Percentiles rank a stretch among this genome's conserved stretches.
Evolutionary conservation across 2,797 vertebrate genomes (phyloP).

Genomic region (Pseudopleuronectes americanus): DNA sequence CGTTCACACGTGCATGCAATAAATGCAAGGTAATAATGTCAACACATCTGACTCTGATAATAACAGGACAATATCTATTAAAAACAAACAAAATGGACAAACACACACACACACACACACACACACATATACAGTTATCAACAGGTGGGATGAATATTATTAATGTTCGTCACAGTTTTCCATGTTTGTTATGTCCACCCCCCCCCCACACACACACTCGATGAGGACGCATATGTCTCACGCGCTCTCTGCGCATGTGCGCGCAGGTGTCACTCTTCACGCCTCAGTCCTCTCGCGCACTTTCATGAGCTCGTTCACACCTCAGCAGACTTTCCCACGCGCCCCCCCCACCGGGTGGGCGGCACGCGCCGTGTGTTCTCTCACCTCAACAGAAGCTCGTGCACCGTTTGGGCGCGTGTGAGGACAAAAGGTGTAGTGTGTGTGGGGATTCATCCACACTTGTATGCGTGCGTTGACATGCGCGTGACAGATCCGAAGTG

Average conservation of each 20-base stretch:
- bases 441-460: too few relatives aligned
- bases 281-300: conserved; percentile 30
- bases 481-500: conserved; percentile 29
- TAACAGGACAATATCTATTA: too few relatives aligned
- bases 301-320: conserved; percentile 37
- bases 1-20: too few relatives aligned
- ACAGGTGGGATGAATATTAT: background rate
- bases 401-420: conserved; percentile 67
- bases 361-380: conserved; percentile 34
- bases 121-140: too few relatives aligned
- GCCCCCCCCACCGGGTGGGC: background rate
- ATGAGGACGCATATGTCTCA: conserved; percentile 14
- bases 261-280: conserved; percentile 64
- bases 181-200: background rate
- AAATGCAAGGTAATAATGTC: background rate
- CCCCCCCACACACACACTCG: background rate
- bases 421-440: conserved; percentile 31
- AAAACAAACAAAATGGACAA: too few relatives aligned
- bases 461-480: background rate
- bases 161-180: too few relatives aligned
- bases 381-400: conserved; percentile 65
- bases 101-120: too few relatives aligned
- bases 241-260: conserved; percentile 24
- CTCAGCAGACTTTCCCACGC: conserved; percentile 64
- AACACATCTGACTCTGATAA: too few relatives aligned